Evolutionary conservation across 30 jellyfish, hydroid and myxozoan genomes (phyloP), one percentile per base, ranked within the genome.

Genomic region (Clytia hemisphaerica): DNA sequence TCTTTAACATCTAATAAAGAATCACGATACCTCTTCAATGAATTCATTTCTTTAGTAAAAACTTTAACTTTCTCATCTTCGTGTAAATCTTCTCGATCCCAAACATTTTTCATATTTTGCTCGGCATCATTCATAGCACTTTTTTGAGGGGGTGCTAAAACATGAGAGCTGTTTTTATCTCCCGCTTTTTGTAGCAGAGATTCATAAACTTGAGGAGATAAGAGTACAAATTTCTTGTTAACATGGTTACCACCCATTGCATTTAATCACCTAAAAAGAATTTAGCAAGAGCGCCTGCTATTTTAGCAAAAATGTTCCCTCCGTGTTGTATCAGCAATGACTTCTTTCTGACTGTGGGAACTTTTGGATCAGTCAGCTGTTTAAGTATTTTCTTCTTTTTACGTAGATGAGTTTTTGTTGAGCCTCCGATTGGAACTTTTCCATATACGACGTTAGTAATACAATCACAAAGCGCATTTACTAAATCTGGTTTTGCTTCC

Each of bases 381-480:
- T 35, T 63, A 24, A 29, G n/a, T 6, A 37, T 32, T 9, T 19
- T 9, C 12, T 10, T n/a, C 18, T 63, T 63, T 25, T 35, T 29
- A 16, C 51, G 54, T 5, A 66, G 71, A 15, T 24, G 22, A 2
- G 57, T 22, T 25, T 36, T 36, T 4, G 16, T 27, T 12, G 21
- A 16, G 4, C 44, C 44, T 4, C 67, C 15, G 38, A 42, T 45
- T 3, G 70, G 75, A 14, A 61, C 62, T 4, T 32, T 66, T 12
- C 78, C 78, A 45, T 40, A 6, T 4, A 66, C 71, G 21, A 37
- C 71, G 72, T 66, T 66, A n/a, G 44, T 37, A 22, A 66, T 22
- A 29, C 78, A 66, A 22, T 66, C 78, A 42, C 78, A 66, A 37
- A 66, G 37, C 6, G 78, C 78, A 66, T 66, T 72, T 14, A 66